Conservation (phyloP, 1,140 invertebrate species). For the Chironomus striatipennis region DNA sequence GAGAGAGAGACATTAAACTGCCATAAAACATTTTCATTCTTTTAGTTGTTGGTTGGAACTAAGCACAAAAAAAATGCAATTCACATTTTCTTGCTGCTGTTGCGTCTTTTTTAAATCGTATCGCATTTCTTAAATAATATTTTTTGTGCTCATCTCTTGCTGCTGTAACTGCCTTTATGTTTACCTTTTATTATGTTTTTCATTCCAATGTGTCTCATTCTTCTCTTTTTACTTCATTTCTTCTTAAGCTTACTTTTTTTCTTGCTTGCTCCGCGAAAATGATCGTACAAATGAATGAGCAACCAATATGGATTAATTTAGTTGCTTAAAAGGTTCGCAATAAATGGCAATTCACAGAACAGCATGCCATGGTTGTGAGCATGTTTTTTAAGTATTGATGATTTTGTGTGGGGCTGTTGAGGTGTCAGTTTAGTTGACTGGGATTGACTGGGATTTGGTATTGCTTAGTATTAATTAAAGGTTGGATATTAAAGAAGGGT, state of each 20-base stretch:
- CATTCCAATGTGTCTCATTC: neutral
- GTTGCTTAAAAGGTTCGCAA: neutral
- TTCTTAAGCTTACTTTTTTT: neutral
- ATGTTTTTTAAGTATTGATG: no score
- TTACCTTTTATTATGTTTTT: neutral
- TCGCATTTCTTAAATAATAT: neutral
- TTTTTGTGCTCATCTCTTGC: neutral
- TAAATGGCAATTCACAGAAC: neutral
- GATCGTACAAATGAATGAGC: neutral
- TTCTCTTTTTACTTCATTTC: neutral
- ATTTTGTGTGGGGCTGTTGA: no score
- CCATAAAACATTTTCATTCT: neutral
- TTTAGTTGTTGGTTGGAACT: no score
- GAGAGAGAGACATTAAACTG: neutral
- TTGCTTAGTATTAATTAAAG: no score
- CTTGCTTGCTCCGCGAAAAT: no score
- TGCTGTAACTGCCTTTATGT: neutral
- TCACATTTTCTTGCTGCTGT: neutral
- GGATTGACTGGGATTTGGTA: no score
- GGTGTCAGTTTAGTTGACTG: no score
- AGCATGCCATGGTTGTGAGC: neutral
- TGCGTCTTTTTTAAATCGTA: neutral
- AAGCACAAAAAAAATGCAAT: neutral
- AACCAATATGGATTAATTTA: conserved; percentile 9
- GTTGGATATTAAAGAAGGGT: no score